Evolutionary conservation across 2,113 vertebrate genomes (phyloP), one percentile per base, ranked within the genome.

Genomic region (Oceanites oceanicus): DNA sequence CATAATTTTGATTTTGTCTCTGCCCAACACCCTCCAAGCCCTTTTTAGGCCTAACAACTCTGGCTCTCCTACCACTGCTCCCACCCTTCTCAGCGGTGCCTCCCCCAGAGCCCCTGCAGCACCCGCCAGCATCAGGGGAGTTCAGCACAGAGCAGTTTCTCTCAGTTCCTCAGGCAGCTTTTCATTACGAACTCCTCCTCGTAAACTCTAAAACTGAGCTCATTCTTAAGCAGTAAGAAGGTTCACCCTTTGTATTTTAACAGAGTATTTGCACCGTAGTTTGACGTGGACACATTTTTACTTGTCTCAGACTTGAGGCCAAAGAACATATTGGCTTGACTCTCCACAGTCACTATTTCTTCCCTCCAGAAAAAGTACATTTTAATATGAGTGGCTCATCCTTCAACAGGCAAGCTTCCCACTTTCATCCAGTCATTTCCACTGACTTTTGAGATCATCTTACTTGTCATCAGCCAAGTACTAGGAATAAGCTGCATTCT

Each of bases 111-210:
- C 38, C 50, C 25, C 50, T 4, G 9, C 34, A 55, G n/a, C 86
- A 62, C 32, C 15, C 4, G 5, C 6, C 55, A 70, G 50, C 34
- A 32, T 26, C 36, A 42, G 22, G 19, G 6, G 6, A 36, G 15
- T 14, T 21, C 36, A 0, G 16, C 3, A 5, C 66, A 62, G 11
- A 12, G 0, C 0, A 0, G 11, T 1, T 3, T 53, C 10, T 5
- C 19, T 7, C 83, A 50, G 7, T 13, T 29, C 63, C 44, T 32
- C 17, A 4, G 0, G 4, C 61, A 72, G 22, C 53, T 59, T 63
- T 61, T 55, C 34, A 20, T 30, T 13, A 21, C 1, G 4, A 52
- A 27, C 17, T 15, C 34, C 44, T 21, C 8, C 71, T 67, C 2
- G 0, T 16, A 18, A 79, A n/a, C 22, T 7, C 45, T 30, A 73